Percentiles rank a stretch among this genome's conserved stretches.
These are phyloP conservation scores for Torymus auratus DNA, from an alignment of 2,888 invertebrate genomes.

Conservation along the genomic window DNA sequence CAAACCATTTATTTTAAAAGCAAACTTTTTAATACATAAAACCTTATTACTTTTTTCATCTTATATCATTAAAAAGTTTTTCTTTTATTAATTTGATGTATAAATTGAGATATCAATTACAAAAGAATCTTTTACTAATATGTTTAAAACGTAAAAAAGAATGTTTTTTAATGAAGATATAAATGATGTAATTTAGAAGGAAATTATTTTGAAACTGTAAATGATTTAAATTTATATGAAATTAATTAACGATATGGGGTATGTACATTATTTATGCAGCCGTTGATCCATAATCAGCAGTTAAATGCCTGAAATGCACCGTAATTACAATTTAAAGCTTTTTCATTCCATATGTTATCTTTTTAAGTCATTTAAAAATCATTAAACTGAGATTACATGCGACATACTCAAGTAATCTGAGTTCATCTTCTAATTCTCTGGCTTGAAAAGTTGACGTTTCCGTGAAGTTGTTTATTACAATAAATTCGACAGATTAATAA, in stretches of 20 bases:
- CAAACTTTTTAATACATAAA: constrained; percentile 2
- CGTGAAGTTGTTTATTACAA: constrained; percentile 26
- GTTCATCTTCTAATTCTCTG: constrained; percentile 10
- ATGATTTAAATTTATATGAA: constrained; percentile 38
- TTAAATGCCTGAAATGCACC: constrained; percentile 28
- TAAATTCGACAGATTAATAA: constrained; percentile 24
- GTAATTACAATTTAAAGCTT: constrained; percentile 25
- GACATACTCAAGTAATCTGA: constrained; percentile 8
- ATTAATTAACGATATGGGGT: constrained; percentile 12
- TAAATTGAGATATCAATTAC: constrained; percentile 18
- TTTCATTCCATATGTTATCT: constrained; percentile 48
- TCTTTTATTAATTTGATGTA: constrained; percentile 11
- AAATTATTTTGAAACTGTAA: constrained; percentile 38
- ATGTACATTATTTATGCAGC: constrained; percentile 22
- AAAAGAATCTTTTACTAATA: constrained; percentile 8
- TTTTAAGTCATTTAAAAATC: constrained; percentile 15
- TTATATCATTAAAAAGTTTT: neutral
- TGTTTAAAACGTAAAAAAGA: constrained; percentile 13
- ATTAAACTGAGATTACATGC: constrained; percentile 13
- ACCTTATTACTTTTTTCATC: neutral
- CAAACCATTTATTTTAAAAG: constrained; percentile 22
- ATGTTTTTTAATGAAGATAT: constrained; percentile 16
- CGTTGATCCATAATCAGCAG: constrained; percentile 27
- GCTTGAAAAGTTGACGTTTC: constrained; percentile 21
- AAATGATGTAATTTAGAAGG: constrained; percentile 22